Evolutionary conservation across 2,797 vertebrate species (phyloP), one percentile per base, ranked within the genome.

Genomic region (Spea hammondii): DNA sequence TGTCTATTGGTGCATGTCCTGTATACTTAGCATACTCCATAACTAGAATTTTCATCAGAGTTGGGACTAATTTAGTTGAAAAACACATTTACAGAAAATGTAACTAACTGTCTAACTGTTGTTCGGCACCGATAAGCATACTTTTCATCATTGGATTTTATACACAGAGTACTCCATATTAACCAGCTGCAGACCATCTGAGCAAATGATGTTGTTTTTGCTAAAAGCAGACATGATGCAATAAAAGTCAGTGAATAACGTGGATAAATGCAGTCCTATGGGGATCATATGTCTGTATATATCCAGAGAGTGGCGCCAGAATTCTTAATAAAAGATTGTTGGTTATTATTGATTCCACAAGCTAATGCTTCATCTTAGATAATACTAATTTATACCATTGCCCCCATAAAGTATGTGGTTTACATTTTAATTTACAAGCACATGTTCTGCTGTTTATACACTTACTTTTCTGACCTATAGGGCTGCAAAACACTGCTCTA

Each of bases 241-340:
- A 74, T 79, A 74, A 64, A 5, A 14, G 50, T 5, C 46, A 54
- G 65, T 53, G 10, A 62, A 74, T 55, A 59, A 14, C 49, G 44
- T 14, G 57, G 68, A 49, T 60, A 76, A 50, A 60, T 64, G 46
- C 57, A 76, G 53, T 48, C 69, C 17, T 67, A 67, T 76, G 55
- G 5, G 68, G 74, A 53, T 81, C 69, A 60, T 44, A 80, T 72
- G 72, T 59, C 74, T 62, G 5, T 67, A 50, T 32, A 51, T 50
- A 51, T 60, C 44, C 49, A 51, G 57, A 60, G 66, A 72, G 74
- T 17, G 59, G 48, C 49, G 54, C 50, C 74, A 76, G 62, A 44
- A 53, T 68, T 79, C 57, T 57, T 76, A 72, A 72, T 72, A 53
- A 70, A 50, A 65, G 11, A 14, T 57, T 7, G 11, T 60, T 10